phyloP scores from a whole-genome alignment of 2,888 invertebrate genomes.

The Lasius fuliginosus region DNA sequence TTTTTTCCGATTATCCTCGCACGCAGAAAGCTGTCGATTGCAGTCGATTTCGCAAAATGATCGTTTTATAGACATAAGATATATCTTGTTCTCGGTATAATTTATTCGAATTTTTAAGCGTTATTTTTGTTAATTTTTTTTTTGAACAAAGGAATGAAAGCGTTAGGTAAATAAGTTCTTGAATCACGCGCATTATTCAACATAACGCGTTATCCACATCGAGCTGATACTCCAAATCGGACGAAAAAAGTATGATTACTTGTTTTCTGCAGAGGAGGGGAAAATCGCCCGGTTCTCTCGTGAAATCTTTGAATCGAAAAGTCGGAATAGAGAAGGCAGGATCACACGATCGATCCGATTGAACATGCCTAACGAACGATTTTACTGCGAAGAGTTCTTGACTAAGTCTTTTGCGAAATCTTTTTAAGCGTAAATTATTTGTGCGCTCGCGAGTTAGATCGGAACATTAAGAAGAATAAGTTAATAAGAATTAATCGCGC shows the following conservation, averaged over 20 bases:
- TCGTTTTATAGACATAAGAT: slow-evolving; percentile 77
- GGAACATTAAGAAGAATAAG: slow-evolving; percentile 62
- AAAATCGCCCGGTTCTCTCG: slow-evolving; percentile 20
- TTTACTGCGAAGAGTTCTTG: slow-evolving; percentile 84
- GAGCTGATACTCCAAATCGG: slow-evolving; percentile 5
- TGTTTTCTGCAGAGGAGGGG: slow-evolving; percentile 30
- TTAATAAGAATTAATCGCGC: slow-evolving; percentile 54
- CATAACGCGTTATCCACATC: slow-evolving; percentile 16
- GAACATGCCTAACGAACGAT: slow-evolving; percentile 81
- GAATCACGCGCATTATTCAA: slow-evolving; percentile 32
- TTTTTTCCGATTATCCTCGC: slow-evolving; percentile 45
- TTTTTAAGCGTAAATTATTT: slow-evolving; percentile 83
- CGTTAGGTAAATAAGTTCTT: slow-evolving; percentile 71
- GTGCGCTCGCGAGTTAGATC: slow-evolving; percentile 69
- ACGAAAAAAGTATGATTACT: slow-evolving; percentile 29
- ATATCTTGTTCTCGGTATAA: slow-evolving; percentile 79
- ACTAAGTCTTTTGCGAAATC: slow-evolving; percentile 81
- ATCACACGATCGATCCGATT: slow-evolving; percentile 48
- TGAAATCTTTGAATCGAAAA: slow-evolving; percentile 35
- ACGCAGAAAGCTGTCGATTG: slow-evolving; percentile 18
- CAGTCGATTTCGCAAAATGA: slow-evolving; percentile 59
- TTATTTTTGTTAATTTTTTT: slow-evolving; percentile 77
- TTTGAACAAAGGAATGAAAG: slow-evolving; percentile 72
- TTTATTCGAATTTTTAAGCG: slow-evolving; percentile 82
- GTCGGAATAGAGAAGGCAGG: background rate